phyloP scores from a whole-genome alignment of 2,888 invertebrate genomes.

The Leptopilina myrica region DNA sequence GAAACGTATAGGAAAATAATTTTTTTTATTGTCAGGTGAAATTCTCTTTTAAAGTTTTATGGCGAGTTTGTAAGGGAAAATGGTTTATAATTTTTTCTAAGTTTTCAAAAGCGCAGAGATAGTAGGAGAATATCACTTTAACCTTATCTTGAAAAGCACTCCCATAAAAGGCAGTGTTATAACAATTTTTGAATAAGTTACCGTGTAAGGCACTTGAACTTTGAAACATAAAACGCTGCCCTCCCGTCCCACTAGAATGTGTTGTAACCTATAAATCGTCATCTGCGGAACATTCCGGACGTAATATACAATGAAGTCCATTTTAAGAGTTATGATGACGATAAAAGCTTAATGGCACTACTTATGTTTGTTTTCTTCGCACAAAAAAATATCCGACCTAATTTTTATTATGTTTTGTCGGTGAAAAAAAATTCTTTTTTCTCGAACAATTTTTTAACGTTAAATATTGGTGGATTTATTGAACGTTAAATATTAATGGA shows the following conservation, averaged over 20 bases:
- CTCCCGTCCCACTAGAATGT: not conserved
- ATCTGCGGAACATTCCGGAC: not conserved
- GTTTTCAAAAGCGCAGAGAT: not conserved
- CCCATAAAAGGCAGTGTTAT: slow-evolving; percentile 11
- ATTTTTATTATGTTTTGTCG: not conserved
- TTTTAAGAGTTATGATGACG: slow-evolving; percentile 7
- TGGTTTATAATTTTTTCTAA: slow-evolving; percentile 4
- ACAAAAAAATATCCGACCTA: not conserved
- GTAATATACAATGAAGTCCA: slow-evolving; percentile 6
- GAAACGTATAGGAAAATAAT: too few relatives aligned
- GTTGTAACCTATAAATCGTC: slow-evolving; percentile 6
- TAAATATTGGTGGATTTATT: too few relatives aligned
- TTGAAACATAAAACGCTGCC: slow-evolving; percentile 7
- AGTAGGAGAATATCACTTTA: not conserved
- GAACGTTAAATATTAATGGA: too few relatives aligned
- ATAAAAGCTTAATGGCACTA: not conserved
- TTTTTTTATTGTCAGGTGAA: not conserved
- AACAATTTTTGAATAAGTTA: slow-evolving; percentile 18
- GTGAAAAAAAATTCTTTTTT: not conserved
- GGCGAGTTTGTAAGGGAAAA: not conserved
- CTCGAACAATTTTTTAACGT: too few relatives aligned
- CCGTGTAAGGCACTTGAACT: not conserved
- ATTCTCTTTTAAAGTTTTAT: not conserved
- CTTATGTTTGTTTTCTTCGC: not conserved
- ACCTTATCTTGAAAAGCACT: not conserved